These are phyloP conservation scores for Gobius niger DNA, from an alignment of 2,113 vertebrate genomes.

Conservation along the genomic window DNA sequence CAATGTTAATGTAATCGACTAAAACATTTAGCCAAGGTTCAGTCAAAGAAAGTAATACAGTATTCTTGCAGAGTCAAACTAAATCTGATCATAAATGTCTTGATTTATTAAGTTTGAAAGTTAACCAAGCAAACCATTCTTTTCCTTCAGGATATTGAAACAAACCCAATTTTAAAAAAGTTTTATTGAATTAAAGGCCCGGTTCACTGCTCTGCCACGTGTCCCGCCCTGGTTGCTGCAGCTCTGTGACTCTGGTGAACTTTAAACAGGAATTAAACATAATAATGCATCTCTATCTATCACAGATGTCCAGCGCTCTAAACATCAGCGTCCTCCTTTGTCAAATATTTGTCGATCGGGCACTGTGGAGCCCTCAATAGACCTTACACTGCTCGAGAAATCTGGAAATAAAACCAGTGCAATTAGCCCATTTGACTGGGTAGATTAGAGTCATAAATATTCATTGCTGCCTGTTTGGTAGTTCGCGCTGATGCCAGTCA, in stretches of 20 bases:
- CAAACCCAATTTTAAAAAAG: conserved; percentile 7
- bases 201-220: conserved; percentile 18
- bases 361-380: conserved; percentile 36
- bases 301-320: conserved; percentile 21
- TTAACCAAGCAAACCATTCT: neutral
- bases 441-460: neutral
- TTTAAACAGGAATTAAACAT: neutral
- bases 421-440: neutral
- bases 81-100: no score
- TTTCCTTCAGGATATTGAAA: conserved; percentile 8
- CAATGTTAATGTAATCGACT: no score
- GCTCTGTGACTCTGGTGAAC: conserved; percentile 6
- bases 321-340: conserved; percentile 45
- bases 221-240: neutral
- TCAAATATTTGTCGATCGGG: conserved; percentile 72
- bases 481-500: neutral
- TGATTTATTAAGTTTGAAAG: neutral
- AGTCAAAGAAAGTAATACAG: no score
- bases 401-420: conserved; percentile 17
- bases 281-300: conserved; percentile 15
- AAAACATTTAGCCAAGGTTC: no score
- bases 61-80: no score
- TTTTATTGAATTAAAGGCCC: neutral
- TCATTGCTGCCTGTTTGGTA: neutral
- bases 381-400: neutral